phyloP scores from a whole-genome alignment of 2,113 vertebrate species.

The Alligator mississippiensis region DNA sequence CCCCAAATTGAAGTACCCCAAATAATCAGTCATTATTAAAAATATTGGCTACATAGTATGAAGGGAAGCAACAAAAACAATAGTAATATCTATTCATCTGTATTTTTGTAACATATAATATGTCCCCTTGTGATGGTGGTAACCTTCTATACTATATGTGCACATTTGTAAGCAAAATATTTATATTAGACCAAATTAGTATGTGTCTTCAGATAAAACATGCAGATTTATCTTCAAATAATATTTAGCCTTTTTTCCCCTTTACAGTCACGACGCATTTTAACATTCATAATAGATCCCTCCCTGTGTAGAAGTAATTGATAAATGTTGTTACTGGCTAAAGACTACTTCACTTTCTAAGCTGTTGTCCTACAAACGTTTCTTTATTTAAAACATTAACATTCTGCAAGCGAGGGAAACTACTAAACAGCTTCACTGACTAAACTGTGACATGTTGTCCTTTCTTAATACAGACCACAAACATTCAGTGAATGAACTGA shows the following conservation, averaged over 20 bases:
- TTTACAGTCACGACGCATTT: not conserved
- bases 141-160: not conserved
- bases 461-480: not conserved
- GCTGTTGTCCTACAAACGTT: not conserved
- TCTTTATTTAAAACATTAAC: not conserved
- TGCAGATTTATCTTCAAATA: not conserved
- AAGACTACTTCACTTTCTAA: not conserved
- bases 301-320: not conserved
- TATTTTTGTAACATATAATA: not conserved
- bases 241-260: not conserved
- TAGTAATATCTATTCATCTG: not conserved
- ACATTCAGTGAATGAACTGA: not conserved
- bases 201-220: not conserved
- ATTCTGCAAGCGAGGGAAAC: not conserved
- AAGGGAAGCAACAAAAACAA: not conserved
- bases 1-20: not conserved
- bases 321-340: not conserved
- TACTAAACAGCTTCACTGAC: not conserved
- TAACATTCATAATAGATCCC: not conserved
- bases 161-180: not conserved
- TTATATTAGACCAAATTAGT: not conserved
- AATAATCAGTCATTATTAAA: not conserved
- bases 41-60: not conserved
- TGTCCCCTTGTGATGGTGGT: not conserved
- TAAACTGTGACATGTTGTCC: not conserved